A percentile compares a stretch with the other conserved stretches of the same genome.
Evolutionary conservation across 2,888 invertebrate genomes (phyloP).

Genomic region (Agrotis segetum): DNA sequence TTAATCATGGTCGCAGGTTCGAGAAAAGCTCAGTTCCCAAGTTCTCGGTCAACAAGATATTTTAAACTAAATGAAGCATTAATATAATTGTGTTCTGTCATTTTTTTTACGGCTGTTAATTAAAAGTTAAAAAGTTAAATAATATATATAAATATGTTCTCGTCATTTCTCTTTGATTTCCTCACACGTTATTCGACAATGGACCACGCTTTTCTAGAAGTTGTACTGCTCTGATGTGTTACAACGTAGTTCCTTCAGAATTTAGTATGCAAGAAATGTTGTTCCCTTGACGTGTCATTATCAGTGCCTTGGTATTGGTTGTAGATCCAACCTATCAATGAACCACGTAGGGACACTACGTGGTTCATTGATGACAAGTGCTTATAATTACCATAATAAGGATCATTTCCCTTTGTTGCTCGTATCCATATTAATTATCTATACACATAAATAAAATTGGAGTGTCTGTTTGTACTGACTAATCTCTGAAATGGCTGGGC

Average conservation of each 20-base stretch:
- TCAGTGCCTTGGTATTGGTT: slow-evolving; percentile 39
- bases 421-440: no score
- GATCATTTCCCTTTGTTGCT: background rate
- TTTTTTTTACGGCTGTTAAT: no score
- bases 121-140: no score
- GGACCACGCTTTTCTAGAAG: slow-evolving; percentile 4
- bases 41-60: no score
- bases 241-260: slow-evolving; percentile 16
- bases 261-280: slow-evolving; percentile 47
- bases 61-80: no score
- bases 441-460: no score
- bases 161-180: background rate
- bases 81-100: no score
- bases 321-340: slow-evolving; percentile 5
- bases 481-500: no score
- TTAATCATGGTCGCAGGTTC: no score
- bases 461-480: no score
- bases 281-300: slow-evolving; percentile 56
- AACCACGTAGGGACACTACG: background rate
- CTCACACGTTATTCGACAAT: background rate
- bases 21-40: no score
- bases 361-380: background rate
- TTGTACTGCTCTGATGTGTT: slow-evolving; percentile 16
- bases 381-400: background rate
- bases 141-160: no score